Evolutionary conservation across 2,113 vertebrate genomes (phyloP).

Genomic region (Prietella phreatophila): DNA sequence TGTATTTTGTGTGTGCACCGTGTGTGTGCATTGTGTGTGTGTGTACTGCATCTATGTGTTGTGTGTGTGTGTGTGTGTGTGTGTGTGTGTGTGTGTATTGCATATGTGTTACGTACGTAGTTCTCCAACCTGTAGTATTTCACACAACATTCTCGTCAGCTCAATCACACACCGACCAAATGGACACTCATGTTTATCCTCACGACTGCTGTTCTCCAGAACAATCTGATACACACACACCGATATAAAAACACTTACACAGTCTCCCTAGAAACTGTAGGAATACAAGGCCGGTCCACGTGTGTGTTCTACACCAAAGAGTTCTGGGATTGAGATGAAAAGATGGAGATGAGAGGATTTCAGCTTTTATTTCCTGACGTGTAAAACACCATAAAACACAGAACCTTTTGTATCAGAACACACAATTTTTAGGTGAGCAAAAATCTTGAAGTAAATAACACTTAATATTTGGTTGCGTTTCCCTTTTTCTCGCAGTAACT

Average conservation of each 20-base stretch:
- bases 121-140: slow-evolving; percentile 95
- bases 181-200: slow-evolving; percentile 96
- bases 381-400: no score
- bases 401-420: no score
- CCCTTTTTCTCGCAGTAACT: no score
- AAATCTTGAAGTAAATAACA: not conserved
- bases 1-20: not conserved
- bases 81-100: no score
- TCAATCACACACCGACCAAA: slow-evolving; percentile 98
- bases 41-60: no score
- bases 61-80: no score
- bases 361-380: not conserved
- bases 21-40: no score
- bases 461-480: no score
- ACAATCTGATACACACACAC: slow-evolving; percentile 78
- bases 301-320: not conserved
- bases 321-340: not conserved
- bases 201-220: slow-evolving; percentile 94
- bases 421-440: no score
- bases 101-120: slow-evolving; percentile 81
- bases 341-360: not conserved
- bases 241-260: not conserved
- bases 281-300: not conserved
- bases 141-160: slow-evolving; percentile 92
- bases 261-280: not conserved